Evolutionary conservation across 2,113 vertebrate species (phyloP).

Genomic region (Gallinago paraguaiae): DNA sequence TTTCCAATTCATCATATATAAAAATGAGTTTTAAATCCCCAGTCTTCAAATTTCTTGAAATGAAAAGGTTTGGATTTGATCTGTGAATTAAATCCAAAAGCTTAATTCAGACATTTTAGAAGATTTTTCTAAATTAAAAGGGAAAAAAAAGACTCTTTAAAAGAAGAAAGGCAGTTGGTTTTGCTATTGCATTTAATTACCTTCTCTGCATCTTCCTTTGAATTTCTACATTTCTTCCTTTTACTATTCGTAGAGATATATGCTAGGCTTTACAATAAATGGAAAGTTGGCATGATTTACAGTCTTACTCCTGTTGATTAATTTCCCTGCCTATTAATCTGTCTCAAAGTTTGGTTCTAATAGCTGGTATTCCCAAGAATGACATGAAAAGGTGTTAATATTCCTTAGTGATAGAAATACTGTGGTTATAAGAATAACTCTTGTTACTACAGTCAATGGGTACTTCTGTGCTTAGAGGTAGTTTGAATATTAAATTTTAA

Average conservation of each 20-base stretch:
- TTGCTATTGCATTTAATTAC: background rate
- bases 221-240: background rate
- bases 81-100: background rate
- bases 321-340: background rate
- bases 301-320: background rate
- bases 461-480: background rate
- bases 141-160: background rate
- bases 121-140: background rate
- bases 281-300: background rate
- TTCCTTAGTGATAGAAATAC: background rate
- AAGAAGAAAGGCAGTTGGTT: background rate
- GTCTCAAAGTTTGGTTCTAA: background rate
- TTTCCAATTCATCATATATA: background rate
- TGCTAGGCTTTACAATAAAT: background rate
- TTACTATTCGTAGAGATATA: background rate
- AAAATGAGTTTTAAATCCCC: background rate
- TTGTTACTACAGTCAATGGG: background rate
- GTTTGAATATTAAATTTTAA: background rate
- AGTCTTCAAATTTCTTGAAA: background rate
- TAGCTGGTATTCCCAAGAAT: background rate
- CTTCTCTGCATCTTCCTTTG: background rate
- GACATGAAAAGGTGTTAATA: background rate
- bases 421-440: background rate
- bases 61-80: background rate
- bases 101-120: background rate